phyloP scores from a whole-genome alignment of 2,888 invertebrate genomes.

The Leucania comma region DNA sequence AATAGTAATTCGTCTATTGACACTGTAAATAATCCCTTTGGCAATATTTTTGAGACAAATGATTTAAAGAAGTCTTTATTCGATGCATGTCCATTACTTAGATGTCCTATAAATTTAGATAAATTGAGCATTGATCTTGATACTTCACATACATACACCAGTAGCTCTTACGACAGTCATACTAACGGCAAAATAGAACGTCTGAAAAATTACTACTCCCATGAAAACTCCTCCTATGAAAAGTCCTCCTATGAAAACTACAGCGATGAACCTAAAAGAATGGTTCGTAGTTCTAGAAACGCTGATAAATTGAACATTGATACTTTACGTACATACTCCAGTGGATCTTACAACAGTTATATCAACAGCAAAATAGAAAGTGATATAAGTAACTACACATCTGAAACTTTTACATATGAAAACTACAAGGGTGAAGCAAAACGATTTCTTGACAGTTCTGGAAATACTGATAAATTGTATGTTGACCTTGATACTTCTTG shows the following conservation, averaged over 20 bases:
- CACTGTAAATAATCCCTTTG: neutral
- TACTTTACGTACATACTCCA: constrained; percentile 19
- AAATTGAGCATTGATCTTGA: constrained; percentile 23
- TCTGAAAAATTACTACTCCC: constrained; percentile 4
- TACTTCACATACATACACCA: constrained; percentile 18
- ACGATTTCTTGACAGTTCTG: neutral
- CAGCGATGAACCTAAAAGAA: neutral
- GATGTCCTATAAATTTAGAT: constrained; percentile 8
- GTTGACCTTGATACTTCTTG: neutral
- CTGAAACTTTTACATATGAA: neutral
- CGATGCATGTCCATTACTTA: constrained; percentile 2
- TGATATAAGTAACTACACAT: neutral
- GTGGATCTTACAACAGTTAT: constrained; percentile 10
- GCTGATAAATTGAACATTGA: constrained; percentile 16
- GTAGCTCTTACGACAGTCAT: constrained; percentile 14
- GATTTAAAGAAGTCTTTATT: constrained; percentile 35
- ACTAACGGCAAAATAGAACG: constrained; percentile 18
- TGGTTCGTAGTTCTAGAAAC: neutral
- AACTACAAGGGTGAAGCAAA: neutral
- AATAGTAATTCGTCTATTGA: constrained; percentile 32
- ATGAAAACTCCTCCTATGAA: neutral
- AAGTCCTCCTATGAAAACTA: neutral
- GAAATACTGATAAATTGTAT: neutral
- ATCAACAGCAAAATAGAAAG: neutral
- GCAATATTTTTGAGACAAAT: constrained; percentile 11